Conservation (phyloP, 2,797 vertebrate species). For the Eulemur coronatus region DNA sequence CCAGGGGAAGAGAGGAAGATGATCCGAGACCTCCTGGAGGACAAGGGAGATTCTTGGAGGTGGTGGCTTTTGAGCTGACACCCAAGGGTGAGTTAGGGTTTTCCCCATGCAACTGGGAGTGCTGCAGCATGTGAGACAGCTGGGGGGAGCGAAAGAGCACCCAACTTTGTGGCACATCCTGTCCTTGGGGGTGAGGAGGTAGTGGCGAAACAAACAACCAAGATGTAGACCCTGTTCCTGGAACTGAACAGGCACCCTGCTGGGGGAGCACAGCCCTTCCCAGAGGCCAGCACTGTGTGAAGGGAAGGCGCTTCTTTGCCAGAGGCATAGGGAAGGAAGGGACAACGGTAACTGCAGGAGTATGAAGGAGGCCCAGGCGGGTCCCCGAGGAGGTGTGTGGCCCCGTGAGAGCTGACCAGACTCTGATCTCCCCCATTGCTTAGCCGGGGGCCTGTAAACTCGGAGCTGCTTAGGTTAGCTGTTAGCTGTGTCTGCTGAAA, state of each 20-base stretch:
- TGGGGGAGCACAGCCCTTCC: rapidly evolving
- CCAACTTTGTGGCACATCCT: neutral
- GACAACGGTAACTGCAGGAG: too few species aligned
- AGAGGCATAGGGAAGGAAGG: neutral
- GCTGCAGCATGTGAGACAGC: neutral
- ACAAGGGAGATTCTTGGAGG: neutral
- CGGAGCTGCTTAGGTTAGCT: neutral
- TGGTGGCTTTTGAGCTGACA: neutral
- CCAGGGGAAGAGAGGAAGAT: rapidly evolving
- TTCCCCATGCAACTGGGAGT: neutral
- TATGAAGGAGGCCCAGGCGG: neutral
- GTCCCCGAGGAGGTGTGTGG: neutral
- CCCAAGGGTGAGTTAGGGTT: neutral
- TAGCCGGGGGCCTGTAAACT: neutral
- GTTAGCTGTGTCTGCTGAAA: neutral
- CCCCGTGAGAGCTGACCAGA: neutral
- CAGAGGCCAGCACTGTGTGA: rapidly evolving
- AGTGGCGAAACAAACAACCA: neutral
- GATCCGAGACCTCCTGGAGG: neutral
- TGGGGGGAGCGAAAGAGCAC: too few species aligned
- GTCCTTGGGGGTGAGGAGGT: neutral
- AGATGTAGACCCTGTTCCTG: neutral
- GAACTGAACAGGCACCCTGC: neutral
- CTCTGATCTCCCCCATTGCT: neutral
- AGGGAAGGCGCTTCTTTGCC: neutral